Evolutionary conservation across 2,888 invertebrate genomes (phyloP).

Genomic region (Ennomos erosarius): DNA sequence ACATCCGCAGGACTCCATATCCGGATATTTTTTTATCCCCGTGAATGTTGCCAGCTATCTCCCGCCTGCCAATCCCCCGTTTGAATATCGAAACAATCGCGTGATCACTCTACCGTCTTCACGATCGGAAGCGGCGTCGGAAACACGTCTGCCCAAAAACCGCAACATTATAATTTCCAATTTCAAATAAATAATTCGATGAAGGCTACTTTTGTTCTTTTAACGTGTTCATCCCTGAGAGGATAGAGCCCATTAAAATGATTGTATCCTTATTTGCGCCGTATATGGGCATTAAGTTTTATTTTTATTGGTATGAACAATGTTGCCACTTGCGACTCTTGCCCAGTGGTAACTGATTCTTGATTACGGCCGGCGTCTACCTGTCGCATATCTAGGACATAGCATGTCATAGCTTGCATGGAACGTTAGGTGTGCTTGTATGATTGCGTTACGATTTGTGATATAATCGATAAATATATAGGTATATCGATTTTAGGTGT

Average conservation of each 20-base stretch:
- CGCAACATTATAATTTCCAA: conserved; percentile 80
- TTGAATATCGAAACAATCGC: conserved; percentile 58
- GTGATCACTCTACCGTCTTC: conserved; percentile 69
- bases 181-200: conserved; percentile 78
- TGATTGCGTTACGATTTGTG: conserved; percentile 76
- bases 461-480: conserved; percentile 65
- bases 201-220: conserved; percentile 62
- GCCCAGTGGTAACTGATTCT: conserved; percentile 49
- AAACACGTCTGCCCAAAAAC: conserved; percentile 81
- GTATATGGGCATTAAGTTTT: conserved; percentile 47
- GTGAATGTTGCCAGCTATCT: conserved; percentile 48
- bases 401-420: conserved; percentile 75
- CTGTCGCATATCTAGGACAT: conserved; percentile 80
- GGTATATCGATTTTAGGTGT: conserved; percentile 53
- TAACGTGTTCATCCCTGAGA: conserved; percentile 59
- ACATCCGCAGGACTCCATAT: conserved; percentile 65
- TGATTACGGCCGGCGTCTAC: conserved; percentile 66
- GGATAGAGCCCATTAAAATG: conserved; percentile 55
- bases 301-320: conserved; percentile 56
- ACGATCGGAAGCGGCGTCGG: conserved; percentile 77
- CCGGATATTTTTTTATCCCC: conserved; percentile 47
- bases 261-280: conserved; percentile 53
- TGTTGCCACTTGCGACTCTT: conserved; percentile 49
- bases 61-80: conserved; percentile 21
- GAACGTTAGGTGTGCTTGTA: conserved; percentile 67